These are phyloP conservation scores for Tholera decimalis DNA, from an alignment of 2,888 invertebrate species.

Conservation along the genomic window DNA sequence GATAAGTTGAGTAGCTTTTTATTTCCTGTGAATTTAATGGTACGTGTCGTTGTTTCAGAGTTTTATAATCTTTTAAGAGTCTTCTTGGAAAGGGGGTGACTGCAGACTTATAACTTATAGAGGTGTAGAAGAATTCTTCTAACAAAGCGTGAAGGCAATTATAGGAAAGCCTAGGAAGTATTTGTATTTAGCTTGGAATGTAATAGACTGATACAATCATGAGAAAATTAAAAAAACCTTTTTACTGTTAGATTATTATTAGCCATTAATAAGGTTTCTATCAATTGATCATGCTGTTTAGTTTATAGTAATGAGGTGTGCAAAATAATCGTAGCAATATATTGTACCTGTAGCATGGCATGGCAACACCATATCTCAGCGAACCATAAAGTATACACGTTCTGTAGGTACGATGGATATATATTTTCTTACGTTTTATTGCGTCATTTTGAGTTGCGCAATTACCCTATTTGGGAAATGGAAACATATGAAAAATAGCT, in stretches of 20 bases:
- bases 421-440: constrained; percentile 60
- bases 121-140: neutral
- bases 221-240: no score
- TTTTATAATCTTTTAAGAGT: neutral
- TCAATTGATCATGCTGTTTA: no score
- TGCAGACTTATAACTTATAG: neutral
- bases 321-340: neutral
- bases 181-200: no score
- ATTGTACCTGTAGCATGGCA: neutral
- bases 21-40: constrained; percentile 55
- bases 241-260: no score
- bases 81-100: neutral
- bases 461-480: constrained; percentile 67
- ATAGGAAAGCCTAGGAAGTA: no score
- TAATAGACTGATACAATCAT: no score
- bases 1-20: constrained; percentile 60
- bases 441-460: constrained; percentile 63
- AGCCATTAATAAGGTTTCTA: no score
- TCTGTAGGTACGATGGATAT: constrained; percentile 13
- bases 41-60: neutral
- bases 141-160: no score
- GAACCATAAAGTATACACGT: neutral
- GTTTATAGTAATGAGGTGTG: no score
- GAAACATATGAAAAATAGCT: constrained; percentile 67
- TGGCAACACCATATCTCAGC: neutral